phyloP scores from a whole-genome alignment of 2,888 invertebrate species.

The Epicampocera succincta region DNA sequence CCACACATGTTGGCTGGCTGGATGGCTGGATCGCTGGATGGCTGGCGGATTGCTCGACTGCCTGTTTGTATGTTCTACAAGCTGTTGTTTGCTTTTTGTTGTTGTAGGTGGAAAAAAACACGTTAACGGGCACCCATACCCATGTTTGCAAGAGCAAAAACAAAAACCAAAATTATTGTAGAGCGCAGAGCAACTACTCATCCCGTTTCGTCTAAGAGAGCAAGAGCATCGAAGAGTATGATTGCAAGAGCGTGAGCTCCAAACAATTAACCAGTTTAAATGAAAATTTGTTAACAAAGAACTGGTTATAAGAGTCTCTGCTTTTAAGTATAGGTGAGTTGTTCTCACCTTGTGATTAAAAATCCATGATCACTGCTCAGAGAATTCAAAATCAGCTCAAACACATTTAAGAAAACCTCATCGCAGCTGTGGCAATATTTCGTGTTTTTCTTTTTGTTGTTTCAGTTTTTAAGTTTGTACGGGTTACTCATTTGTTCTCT shows the following conservation, averaged over 20 bases:
- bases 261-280: constrained; percentile 63
- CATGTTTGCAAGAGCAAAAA: constrained; percentile 35
- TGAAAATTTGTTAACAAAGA: constrained; percentile 29
- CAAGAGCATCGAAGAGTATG: constrained; percentile 3
- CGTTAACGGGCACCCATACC: constrained; percentile 46
- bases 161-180: constrained; percentile 41
- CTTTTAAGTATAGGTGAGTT: constrained; percentile 25
- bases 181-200: neutral
- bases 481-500: constrained; percentile 63
- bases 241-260: constrained; percentile 9
- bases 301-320: constrained; percentile 51
- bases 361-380: constrained; percentile 38
- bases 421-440: constrained; percentile 5
- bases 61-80: constrained; percentile 10
- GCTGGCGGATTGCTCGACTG: neutral
- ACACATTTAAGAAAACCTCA: neutral
- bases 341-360: constrained; percentile 46
- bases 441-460: neutral
- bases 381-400: constrained; percentile 39
- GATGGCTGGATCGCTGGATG: constrained; percentile 8
- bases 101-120: constrained; percentile 47
- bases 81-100: constrained; percentile 5
- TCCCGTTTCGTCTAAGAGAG: neutral
- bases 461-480: constrained; percentile 34
- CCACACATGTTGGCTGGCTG: constrained; percentile 63